Evolutionary conservation across 1,140 invertebrate genomes (phyloP), one percentile per base, ranked within the genome.

Genomic region (Anoplophora glabripennis): DNA sequence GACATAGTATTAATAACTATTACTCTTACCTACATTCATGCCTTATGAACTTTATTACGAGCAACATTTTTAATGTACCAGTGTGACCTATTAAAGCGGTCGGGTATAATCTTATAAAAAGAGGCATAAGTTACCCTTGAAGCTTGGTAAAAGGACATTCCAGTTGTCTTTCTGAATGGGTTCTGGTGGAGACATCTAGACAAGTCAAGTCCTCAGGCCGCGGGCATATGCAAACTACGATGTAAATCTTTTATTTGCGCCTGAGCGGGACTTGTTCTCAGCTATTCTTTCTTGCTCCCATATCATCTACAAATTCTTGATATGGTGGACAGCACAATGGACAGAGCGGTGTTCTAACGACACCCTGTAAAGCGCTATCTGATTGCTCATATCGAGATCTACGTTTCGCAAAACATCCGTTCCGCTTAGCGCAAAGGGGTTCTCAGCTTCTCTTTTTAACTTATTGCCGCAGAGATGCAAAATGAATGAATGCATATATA

Each of bases 281-380:
- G 53, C 59, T 66, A 59, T 65, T 66, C 57, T 65, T 66, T 67
- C 63, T 58, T 67, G 63, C 63, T 61, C 60, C 54, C 59, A 60
- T 67, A 67, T 67, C 67, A 67, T 69, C 64, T 64, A 64, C 61
- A 59, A 66, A 68, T 66, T 66, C 65, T 60, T 57, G 63, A 69
- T 65, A 64, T 64, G 54, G 48, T 48, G 59, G 65, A 67, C 65
- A 67, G 63, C 59, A 67, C 65, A 67, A 67, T 67, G 65, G 65
- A 62, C 63, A 65, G 56, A 18, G 51, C 65, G 59, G 63, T 67
- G 65, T 67, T 64, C 65, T 51, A 58, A 65, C 57, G 65, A 67
- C 65, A 67, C 65, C 63, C 65, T 67, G 59, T 65, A 64, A 44
- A 64, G 52, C 59, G 56, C 37, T 67, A 67, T 67, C 65, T 67